Base-by-base conservation (phyloP, 2,888 invertebrate species). In the Coleophora deauratella region DNA sequence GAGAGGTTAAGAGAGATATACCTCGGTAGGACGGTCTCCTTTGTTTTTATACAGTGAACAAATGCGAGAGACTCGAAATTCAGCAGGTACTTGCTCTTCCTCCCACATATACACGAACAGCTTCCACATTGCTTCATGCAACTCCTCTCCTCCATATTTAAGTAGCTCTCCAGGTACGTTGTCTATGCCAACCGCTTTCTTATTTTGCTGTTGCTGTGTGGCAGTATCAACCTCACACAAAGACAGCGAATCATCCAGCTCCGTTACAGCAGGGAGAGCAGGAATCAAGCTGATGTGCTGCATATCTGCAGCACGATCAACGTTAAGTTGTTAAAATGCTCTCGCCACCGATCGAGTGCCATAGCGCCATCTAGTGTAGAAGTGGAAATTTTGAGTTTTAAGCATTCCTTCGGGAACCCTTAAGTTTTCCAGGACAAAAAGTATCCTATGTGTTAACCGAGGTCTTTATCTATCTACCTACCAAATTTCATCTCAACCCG, bases 11-110 rank as follows among this genome's bases (percentile, higher is more conserved):
- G 0, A 47, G 38, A 9, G 45, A 48, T 9, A 51, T 46, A 21
- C 46, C 48, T 8, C 46, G 35, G 35, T 51, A 52, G 1, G 49
- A 49, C 30, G 43, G 41, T 21, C 52, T 52, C 13, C n/a, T n/a
- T n/a, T 51, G 41, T 34, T 34, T 44, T 40, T 6, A 41, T 37
- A n/a, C n/a, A n/a, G n/a, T n/a, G n/a, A n/a, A n/a, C n/a, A n/a
- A n/a, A n/a, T n/a, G n/a, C n/a, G n/a, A 10, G 43, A 45, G 0
- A 42, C 13, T 27, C 28, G 36, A 30, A 42, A 43, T 12, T 28
- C 30, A 3, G 8, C 3, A 14, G 48, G 43, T 3, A 44, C 36
- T 21, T 9, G 28, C 27, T 44, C 41, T n/a, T 8, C n/a, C n/a
- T n/a, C n/a, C n/a, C n/a, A n/a, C n/a, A n/a, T n/a, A n/a, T n/a